phyloP scores from a whole-genome alignment of 2,113 vertebrate genomes.

The Gopherus evgoodei region DNA sequence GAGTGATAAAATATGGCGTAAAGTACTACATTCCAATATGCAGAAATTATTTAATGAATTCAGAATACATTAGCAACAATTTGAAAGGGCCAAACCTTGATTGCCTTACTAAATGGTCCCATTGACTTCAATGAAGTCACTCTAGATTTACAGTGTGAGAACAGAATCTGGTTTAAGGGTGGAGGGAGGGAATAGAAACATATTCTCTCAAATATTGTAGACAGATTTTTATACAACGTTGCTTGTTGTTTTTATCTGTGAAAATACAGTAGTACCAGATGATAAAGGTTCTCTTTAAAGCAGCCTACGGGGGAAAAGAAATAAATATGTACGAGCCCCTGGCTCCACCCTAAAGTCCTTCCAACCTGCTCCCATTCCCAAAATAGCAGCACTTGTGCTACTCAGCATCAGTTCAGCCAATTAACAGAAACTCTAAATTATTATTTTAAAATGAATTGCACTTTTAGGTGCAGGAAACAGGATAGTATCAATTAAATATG shows the following conservation, averaged over 20 bases:
- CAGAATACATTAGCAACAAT: neutral
- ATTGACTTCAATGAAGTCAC: neutral
- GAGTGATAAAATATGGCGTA: neutral
- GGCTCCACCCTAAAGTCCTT: neutral
- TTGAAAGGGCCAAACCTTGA: neutral
- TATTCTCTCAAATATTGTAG: neutral
- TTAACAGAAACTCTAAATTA: neutral
- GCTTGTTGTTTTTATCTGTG: neutral
- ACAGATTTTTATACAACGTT: neutral
- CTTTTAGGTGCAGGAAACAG: neutral
- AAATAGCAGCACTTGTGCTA: neutral
- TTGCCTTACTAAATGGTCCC: neutral
- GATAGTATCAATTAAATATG: neutral
- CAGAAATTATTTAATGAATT: neutral
- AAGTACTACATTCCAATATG: neutral
- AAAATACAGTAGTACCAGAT: neutral
- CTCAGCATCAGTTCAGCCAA: neutral
- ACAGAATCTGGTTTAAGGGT: neutral
- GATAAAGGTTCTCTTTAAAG: neutral
- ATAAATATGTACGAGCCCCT: neutral
- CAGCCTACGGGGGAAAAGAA: neutral
- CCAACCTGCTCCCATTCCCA: neutral
- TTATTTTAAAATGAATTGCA: neutral
- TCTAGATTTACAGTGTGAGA: neutral
- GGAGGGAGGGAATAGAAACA: neutral